Percentiles rank a stretch among this genome's conserved stretches.
phyloP scores from a whole-genome alignment of 2,888 invertebrate genomes.

The Xanthia togata region DNA sequence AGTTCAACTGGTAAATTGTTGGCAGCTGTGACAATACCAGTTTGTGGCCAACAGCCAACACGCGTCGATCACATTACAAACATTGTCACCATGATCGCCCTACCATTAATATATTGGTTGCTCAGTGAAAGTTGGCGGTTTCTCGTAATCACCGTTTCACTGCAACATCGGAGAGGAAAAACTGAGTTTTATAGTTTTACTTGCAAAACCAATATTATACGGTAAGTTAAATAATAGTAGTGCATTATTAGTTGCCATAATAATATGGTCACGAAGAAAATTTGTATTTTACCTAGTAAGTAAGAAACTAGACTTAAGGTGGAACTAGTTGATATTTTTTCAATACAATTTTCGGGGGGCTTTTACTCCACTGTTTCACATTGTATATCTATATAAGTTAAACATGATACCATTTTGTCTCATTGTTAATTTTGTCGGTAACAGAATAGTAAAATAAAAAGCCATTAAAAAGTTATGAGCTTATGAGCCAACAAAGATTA shows the following conservation, averaged over 20 bases:
- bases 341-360: no score
- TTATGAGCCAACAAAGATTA: no score
- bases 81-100: slow-evolving; percentile 56
- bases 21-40: background rate
- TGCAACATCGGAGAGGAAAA: slow-evolving; percentile 65
- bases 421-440: no score
- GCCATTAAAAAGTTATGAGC: no score
- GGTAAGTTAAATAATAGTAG: slow-evolving; percentile 46
- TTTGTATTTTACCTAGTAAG: background rate
- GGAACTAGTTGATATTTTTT: no score
- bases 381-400: no score
- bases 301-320: background rate
- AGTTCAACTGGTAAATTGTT: no score
- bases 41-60: slow-evolving; percentile 10
- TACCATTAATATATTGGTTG: slow-evolving; percentile 57
- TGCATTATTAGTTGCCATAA: slow-evolving; percentile 42
- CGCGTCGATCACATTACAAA: slow-evolving; percentile 42
- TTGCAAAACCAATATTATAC: slow-evolving; percentile 59
- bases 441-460: no score
- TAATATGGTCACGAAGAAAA: slow-evolving; percentile 19
- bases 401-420: no score
- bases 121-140: slow-evolving; percentile 67
- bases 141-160: slow-evolving; percentile 65
- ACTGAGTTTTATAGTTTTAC: slow-evolving; percentile 54
- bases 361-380: no score